These are phyloP conservation scores for Penaeus monodon DNA, from an alignment of 2,888 invertebrate genomes.

Conservation along the genomic window DNA sequence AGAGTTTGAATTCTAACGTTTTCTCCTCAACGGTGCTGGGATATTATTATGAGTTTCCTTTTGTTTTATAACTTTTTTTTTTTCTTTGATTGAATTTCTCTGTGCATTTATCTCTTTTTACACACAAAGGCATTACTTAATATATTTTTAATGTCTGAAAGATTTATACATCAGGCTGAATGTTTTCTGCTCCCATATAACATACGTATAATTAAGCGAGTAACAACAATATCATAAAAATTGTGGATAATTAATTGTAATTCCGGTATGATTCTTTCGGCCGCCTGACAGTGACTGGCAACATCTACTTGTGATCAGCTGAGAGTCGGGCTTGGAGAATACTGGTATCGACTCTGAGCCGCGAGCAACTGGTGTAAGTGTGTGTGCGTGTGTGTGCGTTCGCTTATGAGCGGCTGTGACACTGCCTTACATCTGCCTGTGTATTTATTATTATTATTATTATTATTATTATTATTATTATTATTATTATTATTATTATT, in stretches of 20 bases:
- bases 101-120: too few species aligned
- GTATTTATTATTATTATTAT: background rate
- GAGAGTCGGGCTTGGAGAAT: constrained; percentile 12
- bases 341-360: constrained; percentile 7
- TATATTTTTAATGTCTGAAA: too few species aligned
- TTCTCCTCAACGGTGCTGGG: too few species aligned
- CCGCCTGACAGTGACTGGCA: background rate
- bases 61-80: too few species aligned
- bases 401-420: background rate
- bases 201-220: too few species aligned
- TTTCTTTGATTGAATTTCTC: too few species aligned
- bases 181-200: too few species aligned
- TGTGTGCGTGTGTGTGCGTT: background rate
- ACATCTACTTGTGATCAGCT: constrained; percentile 31
- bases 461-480: background rate
- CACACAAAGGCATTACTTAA: too few species aligned
- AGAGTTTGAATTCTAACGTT: too few species aligned
- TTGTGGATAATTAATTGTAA: background rate
- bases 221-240: background rate
- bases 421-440: background rate
- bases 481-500: background rate
- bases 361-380: constrained; percentile 25
- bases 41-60: too few species aligned
- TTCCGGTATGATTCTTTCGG: constrained; percentile 15
- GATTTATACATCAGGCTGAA: too few species aligned